Evolutionary conservation across 1,140 invertebrate genomes (phyloP), one percentile per base, ranked within the genome.

Genomic region (Psix sp.): DNA sequence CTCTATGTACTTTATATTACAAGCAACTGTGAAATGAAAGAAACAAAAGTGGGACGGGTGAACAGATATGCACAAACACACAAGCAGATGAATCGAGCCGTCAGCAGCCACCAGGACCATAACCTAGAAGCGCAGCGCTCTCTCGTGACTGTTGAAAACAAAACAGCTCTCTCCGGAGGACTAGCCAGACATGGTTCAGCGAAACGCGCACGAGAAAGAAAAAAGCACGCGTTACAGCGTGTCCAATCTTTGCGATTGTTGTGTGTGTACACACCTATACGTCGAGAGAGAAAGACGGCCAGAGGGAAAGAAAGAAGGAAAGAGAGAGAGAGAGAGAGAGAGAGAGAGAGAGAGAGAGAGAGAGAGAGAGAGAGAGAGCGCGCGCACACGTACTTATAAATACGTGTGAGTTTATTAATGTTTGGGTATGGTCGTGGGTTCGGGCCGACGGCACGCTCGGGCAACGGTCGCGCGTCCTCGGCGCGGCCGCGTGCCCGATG

Each of bases 381-480:
- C 68, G 59, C 68, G 68, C 59, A 46, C 66, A 46, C 31, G 42
- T 39, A 63, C 67, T 72, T 65, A 57, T 59, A 63, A 72, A 65
- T 65, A 54, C 59, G 13, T 62, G 48, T 54, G 60, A 40, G 43
- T 57, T 46, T 66, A 57, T 57, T 49, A 35, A 57, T 67, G 35
- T 67, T 66, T 66, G 49, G 42, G 10, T 52, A 38, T 9, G 24
- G 15, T 33, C 31, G 33, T 35, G 42, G 0, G n/a, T 51, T 29
- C 40, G 13, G 33, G 18, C 16, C 14, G 7, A 26, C 16, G 21
- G 14, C 0, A 39, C 42, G 9, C 13, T 0, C 29, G 18, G 35
- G 24, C 29, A 40, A 9, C 5, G 21, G 13, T 5, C 15, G 9
- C 16, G 21, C 14, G n/a, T 29, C 11, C 16, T 5, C 20, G 10